Percentiles rank a stretch among this genome's conserved stretches.
phyloP scores from a whole-genome alignment of 2,888 invertebrate species.

The Erannis defoliaria region DNA sequence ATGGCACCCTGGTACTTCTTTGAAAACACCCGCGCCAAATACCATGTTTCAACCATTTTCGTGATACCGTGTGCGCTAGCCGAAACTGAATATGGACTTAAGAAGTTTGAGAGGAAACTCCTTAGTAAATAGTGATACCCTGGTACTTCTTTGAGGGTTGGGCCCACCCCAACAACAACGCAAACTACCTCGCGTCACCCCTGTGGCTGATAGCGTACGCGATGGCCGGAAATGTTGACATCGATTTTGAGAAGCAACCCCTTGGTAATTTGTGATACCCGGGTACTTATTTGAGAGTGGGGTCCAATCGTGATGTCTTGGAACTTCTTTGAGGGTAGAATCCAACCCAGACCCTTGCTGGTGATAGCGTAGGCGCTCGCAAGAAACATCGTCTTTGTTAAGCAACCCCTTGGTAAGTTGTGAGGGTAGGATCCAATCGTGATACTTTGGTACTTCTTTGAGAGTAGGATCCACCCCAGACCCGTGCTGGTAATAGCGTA shows the following conservation, averaged over 20 bases:
- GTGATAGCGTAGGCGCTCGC: neutral
- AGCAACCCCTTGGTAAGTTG: neutral
- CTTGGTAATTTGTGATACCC: slow-evolving; percentile 84
- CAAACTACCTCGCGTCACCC: no score
- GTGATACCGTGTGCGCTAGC: slow-evolving; percentile 99
- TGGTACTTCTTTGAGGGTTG: no score
- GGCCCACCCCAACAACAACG: no score
- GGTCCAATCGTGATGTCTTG: neutral
- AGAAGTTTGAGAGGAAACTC: slow-evolving; percentile 97
- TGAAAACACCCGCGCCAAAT: slow-evolving; percentile 98
- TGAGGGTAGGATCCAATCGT: neutral
- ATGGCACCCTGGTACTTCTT: slow-evolving; percentile 21
- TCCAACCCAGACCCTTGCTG: no score
- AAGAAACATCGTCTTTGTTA: neutral
- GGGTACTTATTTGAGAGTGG: slow-evolving; percentile 1
- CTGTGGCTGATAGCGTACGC: no score
- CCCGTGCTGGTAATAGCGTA: no score
- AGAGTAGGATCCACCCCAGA: no score
- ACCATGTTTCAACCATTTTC: slow-evolving; percentile 98
- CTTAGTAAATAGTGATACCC: slow-evolving; percentile 84
- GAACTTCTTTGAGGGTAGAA: no score
- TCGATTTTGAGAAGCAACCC: slow-evolving; percentile 97
- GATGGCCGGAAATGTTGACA: slow-evolving; percentile 96
- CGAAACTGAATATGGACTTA: slow-evolving; percentile 96
- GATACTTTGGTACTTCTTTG: no score